A percentile compares a stretch with the other conserved stretches of the same genome.
Evolutionary conservation across 2,888 invertebrate genomes (phyloP).

Genomic region (Eristalis pertinax): DNA sequence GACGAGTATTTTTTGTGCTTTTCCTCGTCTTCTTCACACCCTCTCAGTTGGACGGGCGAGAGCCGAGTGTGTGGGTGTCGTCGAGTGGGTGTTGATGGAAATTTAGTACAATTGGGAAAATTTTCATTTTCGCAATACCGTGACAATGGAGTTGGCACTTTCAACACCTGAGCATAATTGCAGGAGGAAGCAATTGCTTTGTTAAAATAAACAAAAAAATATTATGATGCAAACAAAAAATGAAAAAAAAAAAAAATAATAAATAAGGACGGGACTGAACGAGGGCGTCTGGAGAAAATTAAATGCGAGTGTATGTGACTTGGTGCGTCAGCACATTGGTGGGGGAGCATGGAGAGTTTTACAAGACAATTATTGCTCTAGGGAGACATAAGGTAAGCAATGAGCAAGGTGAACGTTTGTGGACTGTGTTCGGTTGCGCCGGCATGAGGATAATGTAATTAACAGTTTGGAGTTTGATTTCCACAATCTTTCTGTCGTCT

Average conservation of each 20-base stretch:
- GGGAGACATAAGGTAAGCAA: conserved; percentile 21
- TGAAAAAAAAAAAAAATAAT: neutral
- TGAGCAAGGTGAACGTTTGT: neutral
- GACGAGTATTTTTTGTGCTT: conserved; percentile 12
- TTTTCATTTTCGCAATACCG: conserved; percentile 51
- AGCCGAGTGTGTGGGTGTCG: neutral
- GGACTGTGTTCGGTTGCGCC: neutral
- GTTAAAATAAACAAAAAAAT: conserved; percentile 21
- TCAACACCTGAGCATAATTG: conserved; percentile 68
- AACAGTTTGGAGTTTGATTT: neutral
- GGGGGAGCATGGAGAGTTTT: conserved; percentile 10
- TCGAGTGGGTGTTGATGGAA: conserved; percentile 39
- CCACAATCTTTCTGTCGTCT: neutral
- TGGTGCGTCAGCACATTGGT: neutral
- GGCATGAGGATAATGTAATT: neutral
- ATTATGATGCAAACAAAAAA: neutral
- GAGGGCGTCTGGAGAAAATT: conserved; percentile 7
- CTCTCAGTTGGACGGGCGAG: neutral
- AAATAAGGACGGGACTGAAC: neutral
- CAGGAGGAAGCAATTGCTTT: conserved; percentile 48
- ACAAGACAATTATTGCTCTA: conserved; percentile 22
- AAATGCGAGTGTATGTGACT: conserved; percentile 18
- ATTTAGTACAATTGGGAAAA: conserved; percentile 54
- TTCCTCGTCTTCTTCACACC: neutral
- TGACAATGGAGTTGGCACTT: conserved; percentile 61